phyloP scores from a whole-genome alignment of 2,797 vertebrate genomes.

The Syndactyla subalaris region DNA sequence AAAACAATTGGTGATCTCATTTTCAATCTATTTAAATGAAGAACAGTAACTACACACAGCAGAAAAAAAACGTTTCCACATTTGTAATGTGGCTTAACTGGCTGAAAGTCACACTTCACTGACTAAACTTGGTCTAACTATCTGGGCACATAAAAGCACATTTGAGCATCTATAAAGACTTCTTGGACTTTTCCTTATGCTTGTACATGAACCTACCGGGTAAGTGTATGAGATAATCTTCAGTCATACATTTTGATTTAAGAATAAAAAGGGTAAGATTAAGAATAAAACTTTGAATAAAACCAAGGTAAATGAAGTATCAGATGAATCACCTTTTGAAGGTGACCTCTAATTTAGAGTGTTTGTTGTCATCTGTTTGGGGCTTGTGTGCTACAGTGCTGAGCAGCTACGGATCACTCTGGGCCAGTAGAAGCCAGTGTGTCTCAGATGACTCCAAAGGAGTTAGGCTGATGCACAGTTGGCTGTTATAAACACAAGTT shows the following conservation, averaged over 20 bases:
- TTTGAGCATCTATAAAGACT: neutral
- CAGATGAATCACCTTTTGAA: neutral
- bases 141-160: neutral
- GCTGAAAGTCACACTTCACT: neutral
- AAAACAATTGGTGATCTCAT: neutral
- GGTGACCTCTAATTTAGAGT: neutral
- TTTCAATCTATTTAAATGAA: neutral
- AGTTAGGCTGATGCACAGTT: neutral
- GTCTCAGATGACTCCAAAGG: neutral
- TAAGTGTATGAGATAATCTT: neutral
- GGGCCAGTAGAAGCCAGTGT: neutral
- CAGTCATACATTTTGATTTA: neutral
- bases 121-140: neutral
- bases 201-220: neutral
- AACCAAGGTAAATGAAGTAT: neutral
- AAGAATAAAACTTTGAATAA: neutral
- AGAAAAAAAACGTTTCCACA: neutral
- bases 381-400: neutral
- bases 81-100: neutral
- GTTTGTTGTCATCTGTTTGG: fast-evolving
- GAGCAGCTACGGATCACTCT: neutral
- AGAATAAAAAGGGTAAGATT: neutral
- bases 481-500: neutral
- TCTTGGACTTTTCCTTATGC: neutral
- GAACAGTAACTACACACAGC: neutral